Evolutionary conservation across 2,888 invertebrate species (phyloP), one percentile per base, ranked within the genome.

Genomic region (Euzophera pinguis): DNA sequence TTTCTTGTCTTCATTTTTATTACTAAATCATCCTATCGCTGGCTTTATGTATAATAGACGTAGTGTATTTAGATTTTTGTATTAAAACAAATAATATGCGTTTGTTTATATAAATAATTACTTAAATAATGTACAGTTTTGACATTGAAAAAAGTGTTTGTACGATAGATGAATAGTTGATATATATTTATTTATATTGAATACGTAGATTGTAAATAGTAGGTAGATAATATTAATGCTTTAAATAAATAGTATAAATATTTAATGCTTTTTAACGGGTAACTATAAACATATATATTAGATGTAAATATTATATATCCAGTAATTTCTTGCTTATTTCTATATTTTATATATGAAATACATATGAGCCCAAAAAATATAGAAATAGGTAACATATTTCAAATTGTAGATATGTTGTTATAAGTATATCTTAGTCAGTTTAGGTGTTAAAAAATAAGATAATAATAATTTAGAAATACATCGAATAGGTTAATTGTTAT

Each of bases 351-450:
- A 3, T 22, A 2, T n/a, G n/a, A n/a, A n/a, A n/a, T n/a, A n/a
- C n/a, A n/a, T 74, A 61, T 51, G 78, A 78, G 78, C 78, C 78
- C 78, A 22, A 22, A n/a, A 62, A 71, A 74, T 78, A 73, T 73
- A 63, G 69, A 54, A 53, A n/a, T 59, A 54, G 43, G 57, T 55
- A 66, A 67, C 34, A 22, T 22, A 64, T 57, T 59, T 52, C 51
- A n/a, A 7, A 10, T 35, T 22, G 22, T 22, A 22, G 2, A 22
- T 22, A 22, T 22, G 22, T 22, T 54, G 58, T 54, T 53, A 54
- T 13, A 22, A 35, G 54, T 56, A 52, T 53, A 39, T 54, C 13
- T 50, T 4, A 13, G 51, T 54, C 57, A 16, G 49, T 38, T 57
- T 53, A 59, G 59, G 52, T 60, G 42, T 54, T 53, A 57, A 56